A percentile compares a stretch with the other conserved stretches of the same genome.
phyloP scores from a whole-genome alignment of 1,140 invertebrate genomes.

The Helicorthomorpha holstii region DNA sequence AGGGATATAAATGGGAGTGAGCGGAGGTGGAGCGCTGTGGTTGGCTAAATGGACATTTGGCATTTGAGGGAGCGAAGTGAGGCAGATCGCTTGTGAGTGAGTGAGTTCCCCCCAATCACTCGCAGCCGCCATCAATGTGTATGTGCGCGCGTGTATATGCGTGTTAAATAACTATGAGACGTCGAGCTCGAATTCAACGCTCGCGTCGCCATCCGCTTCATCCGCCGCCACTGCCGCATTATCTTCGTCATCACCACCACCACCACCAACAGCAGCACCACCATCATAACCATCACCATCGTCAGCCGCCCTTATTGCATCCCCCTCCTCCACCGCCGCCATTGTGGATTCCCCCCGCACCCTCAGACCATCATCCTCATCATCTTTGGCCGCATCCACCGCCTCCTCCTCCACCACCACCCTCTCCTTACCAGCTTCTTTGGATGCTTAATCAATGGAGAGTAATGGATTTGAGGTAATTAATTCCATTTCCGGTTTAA shows the following conservation, averaged over 20 bases:
- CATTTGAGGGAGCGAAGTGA: no score
- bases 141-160: no score
- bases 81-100: no score
- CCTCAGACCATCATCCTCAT: not conserved
- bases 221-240: not conserved
- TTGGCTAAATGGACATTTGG: not conserved
- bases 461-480: not conserved
- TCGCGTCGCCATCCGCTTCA: not conserved
- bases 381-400: not conserved
- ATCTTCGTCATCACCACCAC: not conserved
- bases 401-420: not conserved
- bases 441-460: not conserved
- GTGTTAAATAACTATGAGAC: no score
- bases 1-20: not conserved
- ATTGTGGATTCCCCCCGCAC: no score
- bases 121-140: no score
- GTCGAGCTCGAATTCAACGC: no score
- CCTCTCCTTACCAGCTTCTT: not conserved
- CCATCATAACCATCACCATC: not conserved
- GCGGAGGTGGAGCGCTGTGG: not conserved
- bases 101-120: no score
- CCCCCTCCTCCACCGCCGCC: not conserved
- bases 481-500: no score
- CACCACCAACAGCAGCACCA: not conserved
- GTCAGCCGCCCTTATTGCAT: not conserved